Percentiles rank a stretch among this genome's conserved stretches.
Evolutionary conservation across 1,140 invertebrate genomes (phyloP).

Genomic region (Achroia grisella): DNA sequence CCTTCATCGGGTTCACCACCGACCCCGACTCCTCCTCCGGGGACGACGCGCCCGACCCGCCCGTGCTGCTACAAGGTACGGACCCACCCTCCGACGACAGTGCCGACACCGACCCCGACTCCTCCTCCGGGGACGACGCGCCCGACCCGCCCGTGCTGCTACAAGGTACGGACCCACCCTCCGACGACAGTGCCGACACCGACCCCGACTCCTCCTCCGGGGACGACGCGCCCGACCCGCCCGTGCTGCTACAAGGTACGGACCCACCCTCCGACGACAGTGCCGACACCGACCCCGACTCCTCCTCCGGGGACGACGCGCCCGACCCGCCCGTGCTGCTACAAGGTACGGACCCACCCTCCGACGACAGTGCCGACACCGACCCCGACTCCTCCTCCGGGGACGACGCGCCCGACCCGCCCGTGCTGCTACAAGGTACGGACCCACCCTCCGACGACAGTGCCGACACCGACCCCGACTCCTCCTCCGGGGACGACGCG

Average conservation of each 20-base stretch:
- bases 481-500: conserved; percentile 42
- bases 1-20: conserved; percentile 85
- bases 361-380: too few species aligned
- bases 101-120: conserved; percentile 81
- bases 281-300: conserved; percentile 81
- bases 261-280: too few species aligned
- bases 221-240: conserved; percentile 37
- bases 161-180: too few species aligned
- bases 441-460: too few species aligned
- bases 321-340: conserved; percentile 42
- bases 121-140: conserved; percentile 44
- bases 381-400: conserved; percentile 76
- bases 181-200: too few species aligned
- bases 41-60: conserved; percentile 37
- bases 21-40: conserved; percentile 76
- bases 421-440: conserved; percentile 49
- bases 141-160: conserved; percentile 42
- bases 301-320: conserved; percentile 44
- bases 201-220: conserved; percentile 76
- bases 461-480: conserved; percentile 80
- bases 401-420: conserved; percentile 36
- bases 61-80: conserved; percentile 48
- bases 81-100: too few species aligned
- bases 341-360: too few species aligned
- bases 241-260: conserved; percentile 48